These are phyloP conservation scores for Dicentrarchus labrax DNA, from an alignment of 2,113 vertebrate species.

Conservation along the genomic window DNA sequence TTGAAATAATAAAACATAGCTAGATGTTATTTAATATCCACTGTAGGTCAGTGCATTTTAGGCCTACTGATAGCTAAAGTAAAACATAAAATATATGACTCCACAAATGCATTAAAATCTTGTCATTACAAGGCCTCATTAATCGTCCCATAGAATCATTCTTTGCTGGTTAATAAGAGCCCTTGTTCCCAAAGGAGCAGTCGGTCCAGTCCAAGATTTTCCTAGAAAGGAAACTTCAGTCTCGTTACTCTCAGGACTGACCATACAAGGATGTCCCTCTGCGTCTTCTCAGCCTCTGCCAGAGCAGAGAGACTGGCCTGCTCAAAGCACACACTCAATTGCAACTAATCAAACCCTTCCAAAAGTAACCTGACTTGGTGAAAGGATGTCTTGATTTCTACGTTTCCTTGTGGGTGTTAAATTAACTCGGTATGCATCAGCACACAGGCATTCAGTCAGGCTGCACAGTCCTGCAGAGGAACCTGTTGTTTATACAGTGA, in stretches of 20 bases:
- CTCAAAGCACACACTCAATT: not conserved
- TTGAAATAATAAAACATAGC: not conserved
- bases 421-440: not conserved
- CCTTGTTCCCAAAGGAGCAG: not conserved
- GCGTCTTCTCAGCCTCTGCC: slow-evolving; percentile 30
- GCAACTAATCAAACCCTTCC: slow-evolving; percentile 2
- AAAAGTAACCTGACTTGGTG: not conserved
- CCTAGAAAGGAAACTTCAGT: slow-evolving; percentile 67
- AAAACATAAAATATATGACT: not conserved
- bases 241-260: slow-evolving; percentile 54
- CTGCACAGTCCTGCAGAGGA: not conserved
- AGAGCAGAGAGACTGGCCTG: slow-evolving; percentile 19
- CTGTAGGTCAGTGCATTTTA: not conserved
- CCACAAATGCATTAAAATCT: not conserved
- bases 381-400: not conserved
- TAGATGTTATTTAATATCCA: not conserved
- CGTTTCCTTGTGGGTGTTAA: not conserved
- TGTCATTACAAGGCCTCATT: not conserved
- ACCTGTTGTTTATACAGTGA: not conserved
- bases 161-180: slow-evolving; percentile 5
- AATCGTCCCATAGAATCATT: not conserved
- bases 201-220: slow-evolving; percentile 35
- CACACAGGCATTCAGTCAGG: not conserved
- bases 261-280: slow-evolving; percentile 78
- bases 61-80: not conserved